These are phyloP conservation scores for Cabera pusaria DNA, from an alignment of 2,888 invertebrate genomes.

Conservation along the genomic window DNA sequence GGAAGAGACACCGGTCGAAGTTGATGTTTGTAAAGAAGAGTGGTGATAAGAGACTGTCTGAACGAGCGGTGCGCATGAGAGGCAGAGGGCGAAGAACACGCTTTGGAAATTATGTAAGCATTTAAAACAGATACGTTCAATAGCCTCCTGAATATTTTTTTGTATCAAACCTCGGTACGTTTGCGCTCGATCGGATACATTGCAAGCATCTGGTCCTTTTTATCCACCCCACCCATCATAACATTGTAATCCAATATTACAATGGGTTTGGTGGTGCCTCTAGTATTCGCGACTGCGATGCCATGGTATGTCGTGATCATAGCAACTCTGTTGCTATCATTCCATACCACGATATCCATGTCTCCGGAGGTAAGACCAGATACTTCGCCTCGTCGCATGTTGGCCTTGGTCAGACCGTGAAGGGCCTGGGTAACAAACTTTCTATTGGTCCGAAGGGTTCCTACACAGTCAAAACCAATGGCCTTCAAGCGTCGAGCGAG, in stretches of 20 bases:
- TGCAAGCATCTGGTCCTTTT: conserved; percentile 31
- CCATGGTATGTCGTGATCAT: neutral
- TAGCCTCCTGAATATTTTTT: conserved; percentile 30
- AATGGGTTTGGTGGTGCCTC: conserved; percentile 7
- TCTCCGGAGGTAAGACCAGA: neutral
- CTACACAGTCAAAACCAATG: conserved; percentile 29
- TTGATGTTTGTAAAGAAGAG: too few species aligned
- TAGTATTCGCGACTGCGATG: neutral
- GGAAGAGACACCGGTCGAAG: too few species aligned
- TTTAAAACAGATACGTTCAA: conserved; percentile 25
- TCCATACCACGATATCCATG: neutral
- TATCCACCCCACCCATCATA: conserved; percentile 26
- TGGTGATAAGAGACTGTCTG: too few species aligned
- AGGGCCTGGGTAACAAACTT: conserved; percentile 32
- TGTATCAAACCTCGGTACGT: conserved; percentile 32
- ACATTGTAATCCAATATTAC: conserved; percentile 26
- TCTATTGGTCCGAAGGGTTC: conserved; percentile 31
- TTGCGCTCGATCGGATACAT: conserved; percentile 35
- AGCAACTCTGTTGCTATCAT: neutral
- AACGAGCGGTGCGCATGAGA: conserved; percentile 14
- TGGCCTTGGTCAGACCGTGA: conserved; percentile 19
- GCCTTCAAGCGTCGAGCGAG: conserved; percentile 28
- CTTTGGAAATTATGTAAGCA: conserved; percentile 19
- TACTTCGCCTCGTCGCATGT: neutral
- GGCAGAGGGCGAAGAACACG: conserved; percentile 1